phyloP scores from a whole-genome alignment of 2,888 invertebrate genomes.

The Furcula furcula region DNA sequence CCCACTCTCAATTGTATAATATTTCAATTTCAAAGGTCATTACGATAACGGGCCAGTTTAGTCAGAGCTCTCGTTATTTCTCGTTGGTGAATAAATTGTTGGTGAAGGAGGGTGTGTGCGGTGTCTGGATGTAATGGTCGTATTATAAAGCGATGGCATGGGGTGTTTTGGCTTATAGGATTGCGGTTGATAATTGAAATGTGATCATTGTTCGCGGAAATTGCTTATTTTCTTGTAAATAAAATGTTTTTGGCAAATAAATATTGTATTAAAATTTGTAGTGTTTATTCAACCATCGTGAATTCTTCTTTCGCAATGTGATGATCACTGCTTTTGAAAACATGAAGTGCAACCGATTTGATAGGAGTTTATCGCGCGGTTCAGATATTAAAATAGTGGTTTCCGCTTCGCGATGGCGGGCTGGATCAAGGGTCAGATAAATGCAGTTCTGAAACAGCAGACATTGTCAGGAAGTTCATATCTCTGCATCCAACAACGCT shows the following conservation, averaged over 20 bases:
- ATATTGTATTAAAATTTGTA: no score
- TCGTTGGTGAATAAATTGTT: slow-evolving; percentile 14
- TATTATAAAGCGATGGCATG: slow-evolving; percentile 13
- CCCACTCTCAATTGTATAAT: slow-evolving; percentile 49
- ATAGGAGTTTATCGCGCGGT: no score
- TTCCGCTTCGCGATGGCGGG: no score
- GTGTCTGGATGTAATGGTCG: slow-evolving; percentile 8
- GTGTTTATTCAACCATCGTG: no score
- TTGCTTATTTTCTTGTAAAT: slow-evolving; percentile 30
- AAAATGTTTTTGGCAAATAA: slow-evolving; percentile 18
- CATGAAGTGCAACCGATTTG: no score
- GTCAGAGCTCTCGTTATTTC: slow-evolving; percentile 14
- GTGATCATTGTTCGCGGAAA: slow-evolving; percentile 26
- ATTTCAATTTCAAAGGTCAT: slow-evolving; percentile 45
- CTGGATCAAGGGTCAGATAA: no score
- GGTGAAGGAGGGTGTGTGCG: slow-evolving; percentile 15
- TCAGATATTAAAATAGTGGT: no score
- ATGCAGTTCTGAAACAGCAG: no score
- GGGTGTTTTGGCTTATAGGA: slow-evolving; percentile 18
- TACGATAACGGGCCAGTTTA: slow-evolving; percentile 19
- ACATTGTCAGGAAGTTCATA: no score
- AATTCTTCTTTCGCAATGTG: no score
- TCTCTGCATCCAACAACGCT: no score
- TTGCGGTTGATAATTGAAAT: slow-evolving; percentile 28
- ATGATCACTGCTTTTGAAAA: no score